A percentile compares a stretch with the other conserved stretches of the same genome.
Evolutionary conservation across 2,113 vertebrate species (phyloP).

Genomic region (Jaculus jaculus): DNA sequence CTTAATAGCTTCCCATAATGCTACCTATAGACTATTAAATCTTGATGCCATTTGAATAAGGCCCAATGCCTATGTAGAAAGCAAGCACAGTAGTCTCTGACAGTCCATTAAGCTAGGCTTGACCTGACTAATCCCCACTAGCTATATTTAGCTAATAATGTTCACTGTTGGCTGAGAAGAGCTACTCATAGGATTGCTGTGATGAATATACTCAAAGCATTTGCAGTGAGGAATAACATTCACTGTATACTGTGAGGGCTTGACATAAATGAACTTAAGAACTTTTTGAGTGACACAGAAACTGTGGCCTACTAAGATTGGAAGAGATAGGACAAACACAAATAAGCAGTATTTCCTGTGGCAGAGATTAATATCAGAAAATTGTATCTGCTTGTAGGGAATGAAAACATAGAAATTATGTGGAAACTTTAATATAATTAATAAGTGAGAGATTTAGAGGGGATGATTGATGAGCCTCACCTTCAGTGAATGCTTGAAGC

Average conservation of each 20-base stretch:
- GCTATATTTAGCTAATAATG: background rate
- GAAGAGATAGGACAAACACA: background rate
- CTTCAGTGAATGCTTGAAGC: background rate
- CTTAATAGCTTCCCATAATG: background rate
- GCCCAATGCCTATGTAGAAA: background rate
- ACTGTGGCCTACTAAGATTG: background rate
- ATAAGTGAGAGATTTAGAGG: too few relatives aligned
- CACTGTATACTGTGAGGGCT: background rate
- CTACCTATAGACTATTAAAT: background rate
- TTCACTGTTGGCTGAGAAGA: background rate
- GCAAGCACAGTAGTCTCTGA: background rate
- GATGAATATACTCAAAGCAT: background rate
- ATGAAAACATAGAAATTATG: background rate
- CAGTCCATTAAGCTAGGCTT: background rate
- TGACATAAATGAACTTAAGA: background rate
- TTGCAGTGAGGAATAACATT: background rate
- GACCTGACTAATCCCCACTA: background rate
- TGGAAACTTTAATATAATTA: background rate
- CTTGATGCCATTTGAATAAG: background rate
- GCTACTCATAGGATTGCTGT: background rate
- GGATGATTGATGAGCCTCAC: too few relatives aligned
- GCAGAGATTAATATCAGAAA: background rate
- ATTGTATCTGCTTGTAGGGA: background rate
- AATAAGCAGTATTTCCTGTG: slow-evolving; percentile 19
- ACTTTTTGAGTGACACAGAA: background rate